Base-by-base conservation (phyloP, 1,140 invertebrate species). In the Pachypeltis micranthus region DNA sequence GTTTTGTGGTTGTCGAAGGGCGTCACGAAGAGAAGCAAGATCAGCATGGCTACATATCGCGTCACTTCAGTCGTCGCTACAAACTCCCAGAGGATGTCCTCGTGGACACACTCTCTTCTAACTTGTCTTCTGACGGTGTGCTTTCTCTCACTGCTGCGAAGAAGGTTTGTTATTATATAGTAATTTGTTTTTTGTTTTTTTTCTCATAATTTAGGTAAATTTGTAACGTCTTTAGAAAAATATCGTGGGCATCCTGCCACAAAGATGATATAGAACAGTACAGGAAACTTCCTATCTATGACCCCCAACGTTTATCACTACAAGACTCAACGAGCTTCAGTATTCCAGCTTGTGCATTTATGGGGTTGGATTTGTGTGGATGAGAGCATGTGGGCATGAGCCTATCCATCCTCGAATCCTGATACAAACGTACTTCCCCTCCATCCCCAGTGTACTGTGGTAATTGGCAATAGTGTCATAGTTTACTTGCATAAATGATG, bases 1-100 rank as follows among this genome's bases (percentile, higher is more conserved):
- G 83, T 59, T 79, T 76, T 44, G 75, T 90, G 0, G 77, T 85
- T 2, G 76, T 90, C 16, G 78, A 83, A 70, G 86, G 80, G 0
- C 85, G 85, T 69, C 84, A 87, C 64, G 84, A 87, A 68, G 81
- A 86, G 66, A 79, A 78, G 47, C 67, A 78, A 39, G 84, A 85
- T 64, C 77, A 83, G 16, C 80, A 86, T 72, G 82, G 85, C 4
- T 79, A 76, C 59, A 77, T 84, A 12, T 78, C 80, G 0, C 74
- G 83, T 51, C 80, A 86, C 19, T 86, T 86, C 61, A 67, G 80
- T 0, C 77, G 84, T 7, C 80, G 81, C 51, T 87, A 86, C 64
- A 72, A 78, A 16, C 68, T 87, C 1, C 85, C 85, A 0, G 72
- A 79, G 29, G 79, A 81, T 61, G 81, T 83, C 25, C 77, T 85